These are phyloP conservation scores for Mimachlamys varia DNA, from an alignment of 2,888 invertebrate species.

Conservation along the genomic window DNA sequence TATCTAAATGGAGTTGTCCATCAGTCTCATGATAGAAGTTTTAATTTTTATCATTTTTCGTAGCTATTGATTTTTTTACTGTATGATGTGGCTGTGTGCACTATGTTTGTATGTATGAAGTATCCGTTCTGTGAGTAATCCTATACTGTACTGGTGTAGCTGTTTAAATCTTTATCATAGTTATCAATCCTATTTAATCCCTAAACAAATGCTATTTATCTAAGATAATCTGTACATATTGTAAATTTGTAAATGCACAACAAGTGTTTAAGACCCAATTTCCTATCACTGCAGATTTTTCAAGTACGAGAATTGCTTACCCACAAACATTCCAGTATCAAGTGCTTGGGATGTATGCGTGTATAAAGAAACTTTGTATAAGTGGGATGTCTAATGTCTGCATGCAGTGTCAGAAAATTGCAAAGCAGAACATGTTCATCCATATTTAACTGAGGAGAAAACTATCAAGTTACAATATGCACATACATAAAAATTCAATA, in stretches of 20 bases:
- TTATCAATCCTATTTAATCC: conserved; percentile 11
- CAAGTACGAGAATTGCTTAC: neutral
- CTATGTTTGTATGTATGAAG: neutral
- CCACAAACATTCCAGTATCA: neutral
- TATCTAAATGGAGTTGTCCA: neutral
- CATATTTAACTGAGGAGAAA: too few relatives aligned
- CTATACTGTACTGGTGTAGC: neutral
- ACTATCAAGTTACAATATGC: too few relatives aligned
- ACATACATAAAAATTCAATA: too few relatives aligned
- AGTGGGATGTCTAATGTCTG: neutral
- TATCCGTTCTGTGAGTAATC: neutral
- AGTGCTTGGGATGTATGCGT: neutral
- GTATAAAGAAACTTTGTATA: neutral
- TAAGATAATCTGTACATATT: neutral
- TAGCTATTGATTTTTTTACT: neutral
- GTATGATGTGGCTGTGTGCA: neutral
- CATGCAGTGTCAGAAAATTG: neutral
- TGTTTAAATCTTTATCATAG: neutral
- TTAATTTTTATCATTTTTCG: neutral
- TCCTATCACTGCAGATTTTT: neutral
- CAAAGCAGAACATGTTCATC: too few relatives aligned
- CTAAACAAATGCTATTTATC: neutral
- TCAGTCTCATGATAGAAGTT: neutral
- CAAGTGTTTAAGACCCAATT: neutral
- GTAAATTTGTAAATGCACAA: neutral